Conservation (phyloP, 2,888 invertebrate genomes). For the Ichneumon xanthorius region DNA sequence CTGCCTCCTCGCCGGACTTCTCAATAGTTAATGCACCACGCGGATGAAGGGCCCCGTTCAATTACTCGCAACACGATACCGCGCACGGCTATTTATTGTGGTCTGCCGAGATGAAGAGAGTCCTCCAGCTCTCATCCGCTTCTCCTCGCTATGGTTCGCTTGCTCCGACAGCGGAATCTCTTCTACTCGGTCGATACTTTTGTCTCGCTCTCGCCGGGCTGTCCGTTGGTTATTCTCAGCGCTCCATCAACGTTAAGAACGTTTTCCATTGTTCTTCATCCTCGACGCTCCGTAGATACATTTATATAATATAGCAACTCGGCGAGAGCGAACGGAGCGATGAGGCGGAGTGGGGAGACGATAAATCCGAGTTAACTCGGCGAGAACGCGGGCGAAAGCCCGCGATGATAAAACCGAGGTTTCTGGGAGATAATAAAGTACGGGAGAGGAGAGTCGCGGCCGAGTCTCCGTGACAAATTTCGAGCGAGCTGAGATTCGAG, state of each 20-base stretch:
- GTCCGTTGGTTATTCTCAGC: constrained; percentile 63
- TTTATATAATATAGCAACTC: constrained; percentile 42
- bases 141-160: constrained; percentile 58
- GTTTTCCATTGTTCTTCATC: constrained; percentile 67
- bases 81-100: constrained; percentile 80
- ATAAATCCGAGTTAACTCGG: constrained; percentile 47
- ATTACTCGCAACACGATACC: constrained; percentile 82
- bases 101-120: constrained; percentile 71
- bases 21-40: constrained; percentile 79
- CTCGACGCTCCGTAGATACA: constrained; percentile 57
- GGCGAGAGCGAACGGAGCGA: constrained; percentile 17
- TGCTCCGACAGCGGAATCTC: constrained; percentile 48
- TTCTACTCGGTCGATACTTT: constrained; percentile 28
- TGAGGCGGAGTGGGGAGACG: constrained; percentile 9
- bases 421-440: neutral
- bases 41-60: constrained; percentile 79
- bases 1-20: constrained; percentile 37
- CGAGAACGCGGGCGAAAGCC: constrained; percentile 48
- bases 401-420: constrained; percentile 35
- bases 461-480: too few species aligned
- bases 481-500: too few species aligned
- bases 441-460: too few species aligned
- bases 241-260: constrained; percentile 66
- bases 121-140: constrained; percentile 60
- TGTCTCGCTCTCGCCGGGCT: constrained; percentile 40